A percentile compares a stretch with the other conserved stretches of the same genome.
phyloP scores from a whole-genome alignment of 1,140 invertebrate genomes.

The Zeugodacus cucurbitae region DNA sequence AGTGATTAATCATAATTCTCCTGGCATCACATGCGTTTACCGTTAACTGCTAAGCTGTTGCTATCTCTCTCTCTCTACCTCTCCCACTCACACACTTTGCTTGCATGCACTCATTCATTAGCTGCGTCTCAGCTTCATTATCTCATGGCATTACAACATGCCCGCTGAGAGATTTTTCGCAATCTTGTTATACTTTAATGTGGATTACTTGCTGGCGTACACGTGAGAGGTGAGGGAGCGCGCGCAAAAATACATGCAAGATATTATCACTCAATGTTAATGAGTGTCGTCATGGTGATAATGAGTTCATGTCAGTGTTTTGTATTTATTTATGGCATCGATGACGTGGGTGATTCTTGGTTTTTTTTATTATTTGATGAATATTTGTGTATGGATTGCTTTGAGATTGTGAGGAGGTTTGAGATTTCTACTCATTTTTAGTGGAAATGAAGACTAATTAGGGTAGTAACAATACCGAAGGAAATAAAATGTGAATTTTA shows the following conservation, averaged over 20 bases:
- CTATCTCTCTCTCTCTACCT: neutral
- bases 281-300: neutral
- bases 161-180: neutral
- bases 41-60: no score
- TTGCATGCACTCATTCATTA: neutral
- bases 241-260: neutral
- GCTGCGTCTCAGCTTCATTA: neutral
- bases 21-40: neutral
- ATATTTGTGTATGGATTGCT: no score
- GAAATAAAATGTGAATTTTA: no score
- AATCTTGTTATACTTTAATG: slow-evolving; percentile 5
- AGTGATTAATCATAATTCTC: neutral
- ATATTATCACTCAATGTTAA: neutral
- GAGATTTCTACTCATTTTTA: no score
- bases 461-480: no score
- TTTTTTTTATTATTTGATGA: no score
- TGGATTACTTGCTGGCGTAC: neutral
- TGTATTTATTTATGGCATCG: neutral
- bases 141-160: neutral
- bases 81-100: neutral
- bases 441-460: no score
- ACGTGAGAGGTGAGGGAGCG: neutral
- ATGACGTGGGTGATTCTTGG: neutral
- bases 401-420: no score
- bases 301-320: neutral